Evolutionary conservation across 2,113 vertebrate species (phyloP), one percentile per base, ranked within the genome.

Genomic region (Callaeas wilsoni): DNA sequence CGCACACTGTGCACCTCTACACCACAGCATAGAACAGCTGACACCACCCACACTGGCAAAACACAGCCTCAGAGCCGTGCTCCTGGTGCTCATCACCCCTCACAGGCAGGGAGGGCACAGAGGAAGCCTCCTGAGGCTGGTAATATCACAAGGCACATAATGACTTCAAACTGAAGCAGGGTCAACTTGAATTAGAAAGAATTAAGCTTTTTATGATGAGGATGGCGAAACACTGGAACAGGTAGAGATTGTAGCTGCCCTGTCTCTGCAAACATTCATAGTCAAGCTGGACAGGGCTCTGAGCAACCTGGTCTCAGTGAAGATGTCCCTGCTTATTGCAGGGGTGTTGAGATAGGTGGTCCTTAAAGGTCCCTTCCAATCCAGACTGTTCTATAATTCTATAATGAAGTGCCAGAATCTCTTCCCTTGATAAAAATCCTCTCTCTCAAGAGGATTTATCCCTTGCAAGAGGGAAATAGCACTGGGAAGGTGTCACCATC

Each of bases 31-130:
- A 7, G 65, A 78, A 44, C 30, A 63, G 14, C 16, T 44, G 20
- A 33, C 13, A 19, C 6, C 59, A 73, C 30, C 1, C 1, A 84
- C 22, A 62, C n/a, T 0, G 3, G 13, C 1, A 3, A 69, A 70
- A 50, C 1, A 2, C 5, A 47, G 62, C 12, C 46, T 32, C 46
- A 56, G 17, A 81, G n/a, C 47, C 5, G 1, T 15, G 29, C 22
- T 49, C 60, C 16, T 10, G 8, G 13, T 21, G n/a, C 17, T 64
- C 27, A 53, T 19, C 19, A 41, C 2, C 4, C 33, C 12, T 49
- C 6, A 2, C 19, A 68, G 63, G 27, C 41, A 76, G 25, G 17
- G 20, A 67, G 16, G 39, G 13, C n/a, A 44, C 12, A 82, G 35
- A 12, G 27, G 14, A 49, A 84, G 39, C 18, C 32, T 77, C 63